Base-by-base conservation (phyloP, 2,888 invertebrate species). In the Drosophila koepferae region DNA sequence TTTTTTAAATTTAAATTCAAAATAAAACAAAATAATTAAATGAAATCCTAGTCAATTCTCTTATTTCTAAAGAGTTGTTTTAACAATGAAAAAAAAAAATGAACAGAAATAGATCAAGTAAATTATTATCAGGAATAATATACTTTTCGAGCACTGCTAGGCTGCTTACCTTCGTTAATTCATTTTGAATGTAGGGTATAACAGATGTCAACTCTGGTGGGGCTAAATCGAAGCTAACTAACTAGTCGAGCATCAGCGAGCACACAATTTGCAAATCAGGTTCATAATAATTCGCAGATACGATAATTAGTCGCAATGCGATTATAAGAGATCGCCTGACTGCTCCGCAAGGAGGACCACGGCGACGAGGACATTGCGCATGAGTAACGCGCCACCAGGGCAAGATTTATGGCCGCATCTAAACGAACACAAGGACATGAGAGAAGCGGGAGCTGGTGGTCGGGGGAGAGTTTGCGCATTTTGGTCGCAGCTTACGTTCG, bases 251-350 rank as follows among this genome's bases (percentile, higher is more conserved):
- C 67, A 68, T 62, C 31, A n/a, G 31, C 28, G 31, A 63, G 65
- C 78, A 58, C 61, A 74, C 85, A 78, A 80, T 84, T 87, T 82
- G 80, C 85, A 80, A 80, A 84, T 85, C 68, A 72, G 62, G 63
- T 71, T 36, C 90, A 86, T 90, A 87, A 91, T 90, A 91, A 91
- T 88, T 91, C 85, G 34, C 82, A 85, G 87, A 86, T 90, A 90
- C 88, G 91, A 91, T 91, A 91, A 91, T 91, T 91, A 91, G 91
- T 91, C 88, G 87, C 82, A 89, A 80, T 90, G 86, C 86, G 89
- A 91, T 90, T 91, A 91, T 86, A 88, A 86, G 87, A 85, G 85
- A 90, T 88, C 65, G 40, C 54, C 51, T 41, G 59, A 54, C 43
- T 46, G 20, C 34, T 34, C 34, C 48, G 38, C n/a, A 20, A 49